Conservation (phyloP, 2,888 invertebrate genomes). For the Meloe dianella region DNA sequence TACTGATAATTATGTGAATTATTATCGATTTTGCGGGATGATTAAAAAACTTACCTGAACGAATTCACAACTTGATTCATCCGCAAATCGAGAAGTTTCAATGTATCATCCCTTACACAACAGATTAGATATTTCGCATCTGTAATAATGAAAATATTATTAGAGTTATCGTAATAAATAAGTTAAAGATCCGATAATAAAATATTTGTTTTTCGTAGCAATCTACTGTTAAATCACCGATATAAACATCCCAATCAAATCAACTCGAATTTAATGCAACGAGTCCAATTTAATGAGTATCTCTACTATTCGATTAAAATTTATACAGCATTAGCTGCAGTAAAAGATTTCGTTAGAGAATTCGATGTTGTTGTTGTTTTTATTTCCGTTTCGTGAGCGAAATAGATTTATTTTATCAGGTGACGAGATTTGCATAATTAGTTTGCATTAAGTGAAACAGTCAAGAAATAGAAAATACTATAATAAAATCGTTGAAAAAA, state of each 20-base stretch:
- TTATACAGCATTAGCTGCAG: conserved; percentile 33
- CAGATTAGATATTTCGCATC: conserved; percentile 89
- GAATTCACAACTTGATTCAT: conserved; percentile 91
- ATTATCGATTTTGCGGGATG: background rate
- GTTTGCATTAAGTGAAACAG: conserved; percentile 44
- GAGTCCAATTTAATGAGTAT: conserved; percentile 40
- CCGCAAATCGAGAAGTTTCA: conserved; percentile 92
- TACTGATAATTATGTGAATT: background rate
- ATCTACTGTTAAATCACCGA: conserved; percentile 37
- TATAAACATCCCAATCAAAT: conserved; percentile 43
- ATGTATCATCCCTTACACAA: conserved; percentile 93
- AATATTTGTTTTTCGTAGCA: background rate
- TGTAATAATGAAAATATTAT: conserved; percentile 61
- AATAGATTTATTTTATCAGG: conserved; percentile 51
- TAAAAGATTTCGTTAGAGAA: conserved; percentile 19
- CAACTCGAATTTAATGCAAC: conserved; percentile 39
- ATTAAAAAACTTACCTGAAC: conserved; percentile 74
- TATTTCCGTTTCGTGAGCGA: conserved; percentile 42
- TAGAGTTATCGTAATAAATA: no score
- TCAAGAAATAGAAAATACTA: no score
- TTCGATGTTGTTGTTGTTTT: conserved; percentile 37
- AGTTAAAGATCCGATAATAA: background rate
- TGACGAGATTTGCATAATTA: conserved; percentile 52
- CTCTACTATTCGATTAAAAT: conserved; percentile 37
- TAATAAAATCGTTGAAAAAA: no score